Evolutionary conservation across 2,113 vertebrate species (phyloP).

Genomic region (Trogon surrucura): DNA sequence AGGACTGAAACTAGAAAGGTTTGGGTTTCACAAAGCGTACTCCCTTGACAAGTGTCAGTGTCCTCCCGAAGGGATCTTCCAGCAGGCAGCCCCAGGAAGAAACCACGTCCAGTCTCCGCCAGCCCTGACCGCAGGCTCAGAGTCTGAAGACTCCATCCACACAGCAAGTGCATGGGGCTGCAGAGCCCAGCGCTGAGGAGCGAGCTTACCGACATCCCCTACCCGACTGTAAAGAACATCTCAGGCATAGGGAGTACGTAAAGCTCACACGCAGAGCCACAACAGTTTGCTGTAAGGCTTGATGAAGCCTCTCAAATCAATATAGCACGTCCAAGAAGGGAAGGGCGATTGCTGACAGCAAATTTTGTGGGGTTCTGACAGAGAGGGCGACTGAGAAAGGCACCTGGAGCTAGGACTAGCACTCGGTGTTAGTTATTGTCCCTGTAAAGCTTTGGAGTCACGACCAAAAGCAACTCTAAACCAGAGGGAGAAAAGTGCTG

Average conservation of each 20-base stretch:
- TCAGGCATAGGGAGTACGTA: not conserved
- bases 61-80: not conserved
- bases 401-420: not conserved
- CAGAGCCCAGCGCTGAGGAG: not conserved
- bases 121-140: not conserved
- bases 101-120: rapidly evolving
- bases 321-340: not conserved
- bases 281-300: not conserved
- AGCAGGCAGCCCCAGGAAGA: not conserved
- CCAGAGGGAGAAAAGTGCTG: not conserved
- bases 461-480: not conserved
- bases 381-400: not conserved
- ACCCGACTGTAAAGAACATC: rapidly evolving
- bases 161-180: rapidly evolving
- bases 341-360: not conserved
- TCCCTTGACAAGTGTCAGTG: not conserved
- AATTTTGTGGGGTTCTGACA: not conserved
- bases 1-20: not conserved
- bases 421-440: not conserved
- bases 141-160: not conserved
- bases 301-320: not conserved
- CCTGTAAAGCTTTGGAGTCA: rapidly evolving
- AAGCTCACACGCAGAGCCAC: not conserved
- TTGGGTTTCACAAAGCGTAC: not conserved
- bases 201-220: not conserved